phyloP scores from a whole-genome alignment of 2,113 vertebrate species.

The Pangasianodon hypophthalmus region DNA sequence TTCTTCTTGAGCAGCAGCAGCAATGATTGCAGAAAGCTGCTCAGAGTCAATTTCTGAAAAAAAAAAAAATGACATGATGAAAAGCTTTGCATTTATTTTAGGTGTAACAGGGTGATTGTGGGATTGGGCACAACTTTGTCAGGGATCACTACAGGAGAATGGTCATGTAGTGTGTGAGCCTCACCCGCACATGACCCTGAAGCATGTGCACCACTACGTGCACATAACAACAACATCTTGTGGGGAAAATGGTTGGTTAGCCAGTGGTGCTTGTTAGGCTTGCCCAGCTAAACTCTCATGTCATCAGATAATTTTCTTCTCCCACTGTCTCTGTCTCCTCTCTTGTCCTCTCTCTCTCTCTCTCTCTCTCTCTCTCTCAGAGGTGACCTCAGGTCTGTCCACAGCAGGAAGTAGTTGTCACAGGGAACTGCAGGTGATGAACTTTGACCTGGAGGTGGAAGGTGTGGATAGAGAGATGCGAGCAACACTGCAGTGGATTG shows the following conservation, averaged over 20 bases:
- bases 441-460: conserved; percentile 87
- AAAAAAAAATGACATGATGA: neutral
- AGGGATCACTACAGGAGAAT: neutral
- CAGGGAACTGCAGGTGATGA: conserved; percentile 85
- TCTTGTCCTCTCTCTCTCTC: conserved; percentile 49
- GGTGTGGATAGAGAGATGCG: conserved; percentile 82
- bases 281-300: neutral
- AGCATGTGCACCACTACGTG: neutral
- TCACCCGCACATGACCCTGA: neutral
- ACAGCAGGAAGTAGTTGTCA: conserved; percentile 70
- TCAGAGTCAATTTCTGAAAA: neutral
- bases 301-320: neutral
- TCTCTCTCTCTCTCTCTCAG: conserved; percentile 70
- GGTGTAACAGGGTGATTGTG: neutral
- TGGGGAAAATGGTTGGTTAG: neutral
- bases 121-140: neutral
- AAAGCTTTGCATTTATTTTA: neutral
- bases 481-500: conserved; percentile 92
- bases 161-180: neutral
- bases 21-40: neutral
- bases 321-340: too few species aligned
- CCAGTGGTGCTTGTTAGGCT: neutral
- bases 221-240: neutral
- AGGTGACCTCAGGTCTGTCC: conserved; percentile 68
- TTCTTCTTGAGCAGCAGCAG: neutral